Base-by-base conservation (phyloP, 2,797 vertebrate species). In the Oryzias sinensis region DNA sequence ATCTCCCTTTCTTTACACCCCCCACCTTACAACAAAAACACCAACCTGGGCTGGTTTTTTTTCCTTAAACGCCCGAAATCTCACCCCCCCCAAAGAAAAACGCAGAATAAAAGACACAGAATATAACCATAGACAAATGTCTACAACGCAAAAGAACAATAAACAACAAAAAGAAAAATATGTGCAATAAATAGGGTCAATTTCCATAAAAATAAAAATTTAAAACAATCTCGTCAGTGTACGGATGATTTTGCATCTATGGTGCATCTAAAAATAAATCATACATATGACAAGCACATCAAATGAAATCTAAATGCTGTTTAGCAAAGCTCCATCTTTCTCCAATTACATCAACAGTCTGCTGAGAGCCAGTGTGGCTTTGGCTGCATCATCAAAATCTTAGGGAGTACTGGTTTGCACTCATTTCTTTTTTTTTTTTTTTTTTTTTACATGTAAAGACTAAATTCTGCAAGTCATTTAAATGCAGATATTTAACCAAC, bases 391-490 rank as follows among this genome's bases (percentile, higher is more conserved):
- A 68, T 69, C 60, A 54, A 14, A 68, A 37, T 72, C 53, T 47
- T 33, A 52, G 43, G 65, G 70, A 76, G 59, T 59, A 59, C 50
- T 37, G 60, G 59, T 69, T 57, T 68, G 68, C 58, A 47, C 47
- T 74, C 61, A 56, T 68, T 53, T 59, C 51, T 55, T 29, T 78
- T 71, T 57, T 37, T 49, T 49, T 71, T 57, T 37, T 49, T 49
- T 68, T 81, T 75, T 59, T 70, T 84, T 87, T 79, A 84, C 83
- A 82, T 80, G 84, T 85, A 79, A 84, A 73, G 80, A 84, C 71
- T 75, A 69, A 79, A 73, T 80, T 81, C 81, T 85, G 82, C 79
- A 73, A 83, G 81, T 83, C 83, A 89, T 88, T 80, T 87, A 89
- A 89, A 89, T 90, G 90, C 90, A 90, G 63, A 79, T 77, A 76